phyloP scores from a whole-genome alignment of 2,888 invertebrate genomes.

The Idaea straminata region DNA sequence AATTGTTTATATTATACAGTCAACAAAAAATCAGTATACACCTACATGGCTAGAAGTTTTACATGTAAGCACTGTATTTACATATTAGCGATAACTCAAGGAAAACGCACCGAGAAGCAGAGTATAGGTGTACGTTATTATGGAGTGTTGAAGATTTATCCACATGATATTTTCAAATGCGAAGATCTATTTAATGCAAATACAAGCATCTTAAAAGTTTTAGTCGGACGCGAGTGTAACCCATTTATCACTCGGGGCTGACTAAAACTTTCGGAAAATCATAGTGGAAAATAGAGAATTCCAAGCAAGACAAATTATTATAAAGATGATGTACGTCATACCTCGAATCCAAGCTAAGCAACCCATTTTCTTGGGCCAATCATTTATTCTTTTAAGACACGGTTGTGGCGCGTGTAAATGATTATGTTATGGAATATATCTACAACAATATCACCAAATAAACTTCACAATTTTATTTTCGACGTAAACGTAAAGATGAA shows the following conservation, averaged over 20 bases:
- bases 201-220: background rate
- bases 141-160: background rate
- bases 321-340: conserved; percentile 55
- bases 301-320: conserved; percentile 8
- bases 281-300: background rate
- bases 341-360: conserved; percentile 72
- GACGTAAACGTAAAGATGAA: background rate
- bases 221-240: background rate
- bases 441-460: background rate
- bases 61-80: background rate
- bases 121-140: background rate
- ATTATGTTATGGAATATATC: background rate
- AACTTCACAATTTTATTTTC: background rate
- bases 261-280: no score
- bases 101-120: background rate
- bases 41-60: background rate
- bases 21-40: background rate
- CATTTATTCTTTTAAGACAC: background rate
- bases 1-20: background rate
- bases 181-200: background rate
- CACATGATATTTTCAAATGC: background rate
- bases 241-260: no score
- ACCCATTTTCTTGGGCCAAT: conserved; percentile 54
- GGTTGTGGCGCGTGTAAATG: background rate
- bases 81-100: background rate